Conservation (phyloP, 2,113 vertebrate genomes). For the Prunella himalayana region DNA sequence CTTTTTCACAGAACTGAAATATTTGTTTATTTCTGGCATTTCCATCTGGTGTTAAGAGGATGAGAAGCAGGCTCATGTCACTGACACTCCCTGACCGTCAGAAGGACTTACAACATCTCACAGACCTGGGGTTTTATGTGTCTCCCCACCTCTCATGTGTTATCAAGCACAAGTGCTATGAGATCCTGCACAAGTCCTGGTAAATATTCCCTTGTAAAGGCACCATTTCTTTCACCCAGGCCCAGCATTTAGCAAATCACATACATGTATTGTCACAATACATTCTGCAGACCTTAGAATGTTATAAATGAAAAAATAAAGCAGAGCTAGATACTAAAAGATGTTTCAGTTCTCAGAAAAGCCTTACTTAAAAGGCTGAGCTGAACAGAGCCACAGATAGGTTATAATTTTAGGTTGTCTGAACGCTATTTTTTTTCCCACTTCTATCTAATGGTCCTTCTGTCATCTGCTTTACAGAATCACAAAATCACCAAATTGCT, state of each 20-base stretch:
- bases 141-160: background rate
- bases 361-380: background rate
- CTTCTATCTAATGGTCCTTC: background rate
- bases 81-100: background rate
- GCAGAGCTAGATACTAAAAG: background rate
- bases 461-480: background rate
- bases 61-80: constrained; percentile 48
- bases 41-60: constrained; percentile 61
- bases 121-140: background rate
- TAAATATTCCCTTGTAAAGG: background rate
- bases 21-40: constrained; percentile 63
- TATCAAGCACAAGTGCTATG: background rate
- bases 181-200: background rate
- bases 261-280: background rate
- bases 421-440: background rate
- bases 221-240: background rate
- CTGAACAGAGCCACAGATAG: background rate
- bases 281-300: background rate
- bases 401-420: background rate
- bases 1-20: constrained; percentile 49
- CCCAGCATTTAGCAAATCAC: background rate
- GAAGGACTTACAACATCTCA: background rate
- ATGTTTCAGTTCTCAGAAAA: background rate
- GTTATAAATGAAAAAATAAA: background rate
- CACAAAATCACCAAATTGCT: background rate